These are phyloP conservation scores for Spodoptera litura DNA, from an alignment of 1,140 invertebrate genomes.

Conservation along the genomic window DNA sequence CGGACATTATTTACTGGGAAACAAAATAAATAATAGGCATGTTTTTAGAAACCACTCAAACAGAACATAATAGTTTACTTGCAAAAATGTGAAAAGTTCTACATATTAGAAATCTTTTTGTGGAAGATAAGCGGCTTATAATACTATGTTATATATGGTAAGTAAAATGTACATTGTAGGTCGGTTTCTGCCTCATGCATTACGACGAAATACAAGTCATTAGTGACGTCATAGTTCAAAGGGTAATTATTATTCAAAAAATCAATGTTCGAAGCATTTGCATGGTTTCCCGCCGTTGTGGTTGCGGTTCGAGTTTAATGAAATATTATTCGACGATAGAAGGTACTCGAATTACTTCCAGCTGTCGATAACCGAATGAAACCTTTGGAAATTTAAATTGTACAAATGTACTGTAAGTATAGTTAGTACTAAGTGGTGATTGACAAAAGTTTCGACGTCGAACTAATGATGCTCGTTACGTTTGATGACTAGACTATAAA, in stretches of 20 bases:
- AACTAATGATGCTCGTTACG: too few relatives aligned
- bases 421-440: background rate
- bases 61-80: constrained; percentile 42
- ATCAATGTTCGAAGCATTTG: constrained; percentile 58
- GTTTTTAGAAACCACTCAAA: constrained; percentile 59
- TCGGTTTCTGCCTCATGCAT: background rate
- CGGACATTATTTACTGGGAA: constrained; percentile 71
- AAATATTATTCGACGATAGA: constrained; percentile 53
- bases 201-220: background rate
- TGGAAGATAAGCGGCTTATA: too few relatives aligned
- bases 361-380: constrained; percentile 47
- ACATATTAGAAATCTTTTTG: too few relatives aligned
- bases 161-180: too few relatives aligned
- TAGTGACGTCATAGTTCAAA: constrained; percentile 19
- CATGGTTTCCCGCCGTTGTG: constrained; percentile 58
- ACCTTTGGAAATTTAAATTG: constrained; percentile 44
- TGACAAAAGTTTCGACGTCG: background rate
- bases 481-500: too few relatives aligned
- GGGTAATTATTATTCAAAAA: constrained; percentile 47
- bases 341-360: constrained; percentile 46
- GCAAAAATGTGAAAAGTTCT: constrained; percentile 2
- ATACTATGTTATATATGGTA: too few relatives aligned
- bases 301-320: constrained; percentile 53
- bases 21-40: constrained; percentile 69
- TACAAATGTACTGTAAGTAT: background rate